Base-by-base conservation (phyloP, 2,888 invertebrate species). In the Venusia cambrica region DNA sequence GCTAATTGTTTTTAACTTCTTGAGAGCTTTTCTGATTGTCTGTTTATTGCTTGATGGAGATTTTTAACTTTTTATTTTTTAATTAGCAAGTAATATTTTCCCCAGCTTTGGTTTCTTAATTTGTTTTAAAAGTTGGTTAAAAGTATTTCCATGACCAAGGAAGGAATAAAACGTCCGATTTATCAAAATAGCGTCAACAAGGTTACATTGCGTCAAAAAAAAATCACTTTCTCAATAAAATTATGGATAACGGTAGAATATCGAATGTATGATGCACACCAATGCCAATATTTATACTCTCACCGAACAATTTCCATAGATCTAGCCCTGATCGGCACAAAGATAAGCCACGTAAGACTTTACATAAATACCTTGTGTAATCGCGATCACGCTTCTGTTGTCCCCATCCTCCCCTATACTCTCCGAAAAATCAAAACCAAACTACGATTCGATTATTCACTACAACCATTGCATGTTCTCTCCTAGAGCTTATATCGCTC, bases 1-100 rank as follows among this genome's bases (percentile, higher is more conserved):
- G 57, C 57, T 76, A 74, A 80, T 76, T 81, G 70, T 73, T 75
- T 73, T 58, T 67, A 76, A 81, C 74, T 83, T 75, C 68, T 70
- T 70, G 67, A 73, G 71, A 63, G 72, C 63, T 69, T 71, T 66
- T 57, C 54, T 57, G 57, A 68, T 70, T 71, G 57, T 49, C 49
- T 42, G 48, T 62, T 55, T 54, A 58, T 61, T 54, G 49, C 45
- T 58, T 25, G 42, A 50, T 54, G 51, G 51, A 49, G 48, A 29
- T 51, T 52, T 47, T 33, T 41, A 51, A 46, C 48, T 58, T 52
- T 55, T 45, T 44, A 26, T 16, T 38, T 51, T 36, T 33, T 35
- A 35, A 51, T 49, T 43, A 8, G 38, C 36, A 34, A 40, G 39
- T 45, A 33, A 30, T 42, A 50, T 40, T 38, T 45, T 21, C 10